Conservation (phyloP, 2,797 vertebrate genomes). For the Petrocephalus schoutedeni region DNA sequence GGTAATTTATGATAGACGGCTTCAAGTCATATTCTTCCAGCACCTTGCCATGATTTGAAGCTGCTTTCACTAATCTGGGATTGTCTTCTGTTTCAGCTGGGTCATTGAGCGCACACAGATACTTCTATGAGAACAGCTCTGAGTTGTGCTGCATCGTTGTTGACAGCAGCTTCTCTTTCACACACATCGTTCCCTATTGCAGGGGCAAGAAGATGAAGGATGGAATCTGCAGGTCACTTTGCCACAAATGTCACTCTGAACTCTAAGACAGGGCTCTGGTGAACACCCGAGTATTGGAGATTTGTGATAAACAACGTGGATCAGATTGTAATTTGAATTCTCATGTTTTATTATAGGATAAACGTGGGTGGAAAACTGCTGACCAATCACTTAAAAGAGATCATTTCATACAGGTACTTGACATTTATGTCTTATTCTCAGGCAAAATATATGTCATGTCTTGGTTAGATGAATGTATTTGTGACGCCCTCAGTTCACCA, state of each 20-base stretch:
- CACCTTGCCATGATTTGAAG: not conserved
- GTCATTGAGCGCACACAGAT: slow-evolving; percentile 82
- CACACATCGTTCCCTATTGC: slow-evolving; percentile 89
- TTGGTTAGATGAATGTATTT: not conserved
- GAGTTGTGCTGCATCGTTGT: slow-evolving; percentile 91
- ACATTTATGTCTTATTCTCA: not conserved
- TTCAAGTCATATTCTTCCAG: not conserved
- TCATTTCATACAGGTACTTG: slow-evolving; percentile 90
- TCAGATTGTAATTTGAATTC: not conserved
- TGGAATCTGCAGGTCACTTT: slow-evolving; percentile 81
- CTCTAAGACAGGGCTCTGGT: not conserved
- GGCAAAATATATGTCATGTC: not conserved
- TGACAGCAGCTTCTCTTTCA: slow-evolving; percentile 94
- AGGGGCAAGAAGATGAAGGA: slow-evolving; percentile 92
- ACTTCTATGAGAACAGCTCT: slow-evolving; percentile 79
- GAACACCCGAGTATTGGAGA: not conserved
- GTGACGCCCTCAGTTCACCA: not conserved
- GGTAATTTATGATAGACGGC: slow-evolving; percentile 57
- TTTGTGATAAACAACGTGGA: not conserved
- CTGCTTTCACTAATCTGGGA: not conserved
- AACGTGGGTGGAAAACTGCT: slow-evolving; percentile 95
- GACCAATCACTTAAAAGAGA: slow-evolving; percentile 97
- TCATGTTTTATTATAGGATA: slow-evolving; percentile 63
- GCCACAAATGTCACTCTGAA: not conserved
- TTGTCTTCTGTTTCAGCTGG: slow-evolving; percentile 65